phyloP scores from a whole-genome alignment of 2,113 vertebrate species.

The Dromiciops gliroides region DNA sequence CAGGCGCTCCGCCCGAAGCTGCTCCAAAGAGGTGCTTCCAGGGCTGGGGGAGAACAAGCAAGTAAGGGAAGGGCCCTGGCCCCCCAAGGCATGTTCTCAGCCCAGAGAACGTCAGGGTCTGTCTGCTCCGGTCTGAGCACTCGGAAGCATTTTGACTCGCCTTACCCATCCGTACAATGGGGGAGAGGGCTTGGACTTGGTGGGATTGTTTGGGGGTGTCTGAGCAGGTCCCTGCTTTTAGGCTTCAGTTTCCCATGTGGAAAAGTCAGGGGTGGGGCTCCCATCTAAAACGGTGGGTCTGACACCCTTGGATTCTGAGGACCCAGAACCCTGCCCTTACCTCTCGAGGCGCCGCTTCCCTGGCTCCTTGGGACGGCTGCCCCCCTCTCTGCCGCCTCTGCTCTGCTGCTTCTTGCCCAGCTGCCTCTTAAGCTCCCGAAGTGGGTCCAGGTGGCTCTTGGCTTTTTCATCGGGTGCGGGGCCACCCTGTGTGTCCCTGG shows the following conservation, averaged over 20 bases:
- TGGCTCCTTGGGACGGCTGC: not conserved
- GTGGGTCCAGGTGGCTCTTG: slow-evolving; percentile 79
- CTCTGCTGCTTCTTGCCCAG: slow-evolving; percentile 82
- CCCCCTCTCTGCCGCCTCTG: not conserved
- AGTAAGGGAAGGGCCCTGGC: no score
- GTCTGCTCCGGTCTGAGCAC: no score
- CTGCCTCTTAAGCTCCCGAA: slow-evolving; percentile 83
- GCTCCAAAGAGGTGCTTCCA: slow-evolving; percentile 73
- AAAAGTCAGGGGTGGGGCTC: no score
- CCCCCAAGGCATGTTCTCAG: no score
- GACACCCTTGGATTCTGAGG: no score
- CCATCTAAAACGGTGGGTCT: no score
- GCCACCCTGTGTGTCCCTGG: slow-evolving; percentile 50
- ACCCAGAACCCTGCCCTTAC: slow-evolving; percentile 16
- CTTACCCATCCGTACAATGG: not conserved
- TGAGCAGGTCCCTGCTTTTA: no score
- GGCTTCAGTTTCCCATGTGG: not conserved
- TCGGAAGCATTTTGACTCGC: no score
- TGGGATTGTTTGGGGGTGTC: not conserved
- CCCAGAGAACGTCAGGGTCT: no score
- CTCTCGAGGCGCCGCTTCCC: slow-evolving; percentile 54
- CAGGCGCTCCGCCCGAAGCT: slow-evolving; percentile 88
- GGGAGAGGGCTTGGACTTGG: no score
- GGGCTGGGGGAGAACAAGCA: not conserved
- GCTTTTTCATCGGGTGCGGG: slow-evolving; percentile 72